These are phyloP conservation scores for Cyanoramphus novaezelandiae DNA, from an alignment of 2,113 vertebrate genomes.

Conservation along the genomic window DNA sequence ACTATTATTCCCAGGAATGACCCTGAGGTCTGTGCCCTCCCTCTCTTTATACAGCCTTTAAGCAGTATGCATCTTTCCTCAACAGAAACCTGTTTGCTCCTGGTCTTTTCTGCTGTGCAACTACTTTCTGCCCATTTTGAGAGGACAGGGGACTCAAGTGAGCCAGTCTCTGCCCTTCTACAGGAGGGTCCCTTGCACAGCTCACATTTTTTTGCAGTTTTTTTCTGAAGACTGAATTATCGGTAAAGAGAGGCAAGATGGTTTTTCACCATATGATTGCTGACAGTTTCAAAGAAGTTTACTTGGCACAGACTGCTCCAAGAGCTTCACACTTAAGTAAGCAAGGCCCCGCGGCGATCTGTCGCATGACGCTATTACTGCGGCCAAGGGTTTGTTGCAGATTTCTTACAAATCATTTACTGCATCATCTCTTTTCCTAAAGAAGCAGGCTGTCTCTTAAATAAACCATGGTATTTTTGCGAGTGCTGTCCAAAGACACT, in stretches of 20 bases:
- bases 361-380: fast-evolving
- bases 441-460: background rate
- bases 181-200: fast-evolving
- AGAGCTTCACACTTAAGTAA: background rate
- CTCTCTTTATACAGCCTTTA: background rate
- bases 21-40: background rate
- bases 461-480: background rate
- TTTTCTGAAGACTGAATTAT: background rate
- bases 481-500: conserved; percentile 5
- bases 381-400: background rate
- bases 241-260: background rate
- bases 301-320: background rate
- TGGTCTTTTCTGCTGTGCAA: background rate
- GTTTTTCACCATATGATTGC: background rate
- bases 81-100: background rate
- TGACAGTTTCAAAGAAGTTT: conserved; percentile 23
- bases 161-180: background rate
- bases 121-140: background rate
- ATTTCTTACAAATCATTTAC: conserved; percentile 1
- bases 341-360: background rate
- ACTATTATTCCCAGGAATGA: background rate
- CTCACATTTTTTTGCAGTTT: background rate
- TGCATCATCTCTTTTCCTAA: conserved; percentile 26
- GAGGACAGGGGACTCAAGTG: too few relatives aligned
- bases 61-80: background rate